These are phyloP conservation scores for Pangasius djambal DNA, from an alignment of 2,797 vertebrate genomes.

Conservation along the genomic window DNA sequence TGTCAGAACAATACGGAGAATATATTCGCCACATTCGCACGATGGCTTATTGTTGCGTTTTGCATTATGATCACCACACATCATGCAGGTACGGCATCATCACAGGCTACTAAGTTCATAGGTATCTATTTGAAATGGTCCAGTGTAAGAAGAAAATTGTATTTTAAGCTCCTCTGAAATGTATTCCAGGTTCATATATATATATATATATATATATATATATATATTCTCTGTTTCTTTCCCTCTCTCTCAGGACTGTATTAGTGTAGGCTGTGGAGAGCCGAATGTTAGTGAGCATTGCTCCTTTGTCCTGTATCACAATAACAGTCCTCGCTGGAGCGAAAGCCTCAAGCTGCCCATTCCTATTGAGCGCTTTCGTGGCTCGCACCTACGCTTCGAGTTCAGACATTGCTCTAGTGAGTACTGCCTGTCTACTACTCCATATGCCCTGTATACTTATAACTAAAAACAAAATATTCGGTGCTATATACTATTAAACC, in stretches of 20 bases:
- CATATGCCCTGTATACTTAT: background rate
- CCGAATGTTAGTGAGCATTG: conserved; percentile 89
- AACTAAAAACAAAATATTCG: background rate
- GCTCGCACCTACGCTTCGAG: conserved; percentile 97
- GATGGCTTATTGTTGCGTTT: background rate
- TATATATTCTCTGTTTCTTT: conserved; percentile 11
- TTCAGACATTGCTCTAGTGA: conserved; percentile 99
- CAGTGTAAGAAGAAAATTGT: background rate
- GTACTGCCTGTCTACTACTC: conserved; percentile 50
- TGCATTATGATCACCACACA: background rate
- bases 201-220: background rate
- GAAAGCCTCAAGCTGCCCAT: conserved; percentile 96
- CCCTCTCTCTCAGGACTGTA: conserved; percentile 85
- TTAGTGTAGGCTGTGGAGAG: conserved; percentile 94
- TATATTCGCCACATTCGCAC: background rate
- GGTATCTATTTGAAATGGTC: background rate
- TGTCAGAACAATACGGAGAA: background rate
- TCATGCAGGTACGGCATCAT: background rate
- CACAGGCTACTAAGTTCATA: background rate
- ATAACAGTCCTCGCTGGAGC: conserved; percentile 96
- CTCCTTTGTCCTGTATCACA: conserved; percentile 99
- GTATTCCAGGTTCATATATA: background rate
- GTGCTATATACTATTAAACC: background rate
- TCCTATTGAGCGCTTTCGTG: conserved; percentile 95
- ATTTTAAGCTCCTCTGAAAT: background rate